Percentiles rank a stretch among this genome's conserved stretches.
Evolutionary conservation across 1,140 invertebrate species (phyloP).

Genomic region (Charaxes varanes): DNA sequence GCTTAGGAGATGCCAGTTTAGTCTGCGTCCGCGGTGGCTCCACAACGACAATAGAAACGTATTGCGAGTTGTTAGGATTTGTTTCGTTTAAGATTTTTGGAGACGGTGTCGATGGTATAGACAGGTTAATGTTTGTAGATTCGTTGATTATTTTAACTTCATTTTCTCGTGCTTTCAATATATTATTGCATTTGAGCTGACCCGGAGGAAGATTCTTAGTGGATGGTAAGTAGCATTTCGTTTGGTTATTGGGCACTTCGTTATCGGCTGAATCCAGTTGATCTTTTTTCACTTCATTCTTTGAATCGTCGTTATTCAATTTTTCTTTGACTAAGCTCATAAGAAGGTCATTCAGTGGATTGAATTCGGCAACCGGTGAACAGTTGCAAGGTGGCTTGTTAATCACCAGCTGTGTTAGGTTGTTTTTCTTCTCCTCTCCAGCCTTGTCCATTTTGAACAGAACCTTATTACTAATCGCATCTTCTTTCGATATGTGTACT

Average conservation of each 20-base stretch:
- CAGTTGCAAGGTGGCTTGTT: conserved; percentile 62
- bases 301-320: conserved; percentile 74
- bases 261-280: conserved; percentile 72
- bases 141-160: conserved; percentile 68
- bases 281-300: conserved; percentile 76
- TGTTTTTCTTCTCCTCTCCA: conserved; percentile 58
- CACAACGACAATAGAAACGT: conserved; percentile 75
- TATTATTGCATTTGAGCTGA: conserved; percentile 96
- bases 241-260: conserved; percentile 81
- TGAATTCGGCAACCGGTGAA: conserved; percentile 64
- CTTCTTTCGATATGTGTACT: conserved; percentile 60
- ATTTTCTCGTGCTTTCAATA: conserved; percentile 85
- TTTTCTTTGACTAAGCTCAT: conserved; percentile 74
- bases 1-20: conserved; percentile 46
- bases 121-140: conserved; percentile 54
- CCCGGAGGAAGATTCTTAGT: conserved; percentile 86
- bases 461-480: conserved; percentile 67
- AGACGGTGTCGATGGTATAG: conserved; percentile 57
- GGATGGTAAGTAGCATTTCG: conserved; percentile 74
- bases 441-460: conserved; percentile 59
- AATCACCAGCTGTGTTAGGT: conserved; percentile 57
- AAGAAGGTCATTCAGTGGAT: conserved; percentile 66
- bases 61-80: conserved; percentile 71
- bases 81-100: conserved; percentile 68
- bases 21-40: conserved; percentile 67